Conservation (phyloP, 2,888 invertebrate species). For the Junonia oenone region DNA sequence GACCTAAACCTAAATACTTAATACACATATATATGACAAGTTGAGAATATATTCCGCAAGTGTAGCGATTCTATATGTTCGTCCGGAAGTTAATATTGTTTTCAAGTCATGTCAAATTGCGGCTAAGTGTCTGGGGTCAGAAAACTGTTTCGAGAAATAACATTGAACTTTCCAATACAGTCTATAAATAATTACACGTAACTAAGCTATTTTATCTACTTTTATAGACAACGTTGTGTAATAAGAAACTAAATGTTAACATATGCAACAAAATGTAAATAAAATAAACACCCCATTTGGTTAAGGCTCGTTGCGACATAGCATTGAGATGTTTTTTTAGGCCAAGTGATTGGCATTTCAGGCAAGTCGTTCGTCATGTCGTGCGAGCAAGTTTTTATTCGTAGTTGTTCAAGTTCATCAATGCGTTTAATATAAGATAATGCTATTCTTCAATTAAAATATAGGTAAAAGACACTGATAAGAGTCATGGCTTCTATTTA, state of each 20-base stretch:
- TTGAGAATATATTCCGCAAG: neutral
- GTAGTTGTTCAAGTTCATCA: slow-evolving; percentile 47
- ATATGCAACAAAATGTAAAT: slow-evolving; percentile 38
- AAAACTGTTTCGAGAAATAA: neutral
- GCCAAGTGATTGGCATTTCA: slow-evolving; percentile 67
- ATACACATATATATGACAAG: neutral
- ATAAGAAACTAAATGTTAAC: slow-evolving; percentile 21
- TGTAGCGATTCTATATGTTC: neutral
- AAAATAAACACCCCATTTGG: slow-evolving; percentile 44
- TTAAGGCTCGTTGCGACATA: slow-evolving; percentile 46
- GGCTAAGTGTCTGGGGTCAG: neutral
- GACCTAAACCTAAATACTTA: too few species aligned
- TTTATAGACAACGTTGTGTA: slow-evolving; percentile 13
- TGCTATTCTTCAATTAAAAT: slow-evolving; percentile 1
- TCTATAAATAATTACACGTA: neutral
- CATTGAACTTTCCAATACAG: neutral
- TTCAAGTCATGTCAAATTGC: neutral
- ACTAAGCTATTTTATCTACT: neutral
- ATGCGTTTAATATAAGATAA: slow-evolving; percentile 33
- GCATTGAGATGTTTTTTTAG: slow-evolving; percentile 63
- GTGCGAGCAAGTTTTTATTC: slow-evolving; percentile 42
- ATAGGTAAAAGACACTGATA: too few species aligned
- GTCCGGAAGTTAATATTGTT: neutral
- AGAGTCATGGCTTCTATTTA: neutral
- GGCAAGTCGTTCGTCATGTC: slow-evolving; percentile 56